Base-by-base conservation (phyloP, 35 echinoderm and acorn worm species). In the Stichopus chloronotus region DNA sequence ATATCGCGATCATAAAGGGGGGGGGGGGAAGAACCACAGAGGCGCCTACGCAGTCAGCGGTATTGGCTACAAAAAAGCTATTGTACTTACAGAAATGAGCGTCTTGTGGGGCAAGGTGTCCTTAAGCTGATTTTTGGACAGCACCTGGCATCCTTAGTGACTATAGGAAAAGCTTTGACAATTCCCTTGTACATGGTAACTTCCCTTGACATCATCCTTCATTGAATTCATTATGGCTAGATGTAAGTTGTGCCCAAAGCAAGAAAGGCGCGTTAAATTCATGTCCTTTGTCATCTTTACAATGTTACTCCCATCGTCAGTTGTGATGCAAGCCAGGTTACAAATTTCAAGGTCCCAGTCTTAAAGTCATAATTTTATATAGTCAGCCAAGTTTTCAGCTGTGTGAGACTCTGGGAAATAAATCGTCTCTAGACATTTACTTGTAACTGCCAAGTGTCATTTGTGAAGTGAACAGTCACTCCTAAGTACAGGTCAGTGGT, bases 331-430 rank as follows among this genome's bases (percentile, higher is more conserved):
- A 17, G 83, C 56, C 23, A 86, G 23, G 7, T 86, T 53, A 7
- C 7, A 53, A 58, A 86, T 86, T 13, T 80, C 78, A 8, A 80
- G 25, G 78, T 86, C 25, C 83, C 83, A 56, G 25, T 86, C 83
- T 86, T 53, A 23, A 12, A 87, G 43, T 14, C 52, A 4, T 54
- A 5, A 56, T 6, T 58, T 53, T 30, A 87, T 12, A 59, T 58
- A 57, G 10, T 87, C 84, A 13, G 84, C 74, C 7, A 94, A 16
- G 78, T 58, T 94, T 53, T 90, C 93, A 0, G 16, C 93, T 13
- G 93, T 94, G 93, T 94, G 93, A 53, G 59, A 11, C 12, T 94
- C 93, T n/a, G 87, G 93, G 9, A 90, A 25, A 61, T 25, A 94
- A 4, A 16, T 53, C n/a, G 87, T 68, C 74, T 81, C 14, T 43